These are phyloP conservation scores for Drosophila sulfurigaster DNA, from an alignment of 1,140 invertebrate genomes.

Conservation along the genomic window DNA sequence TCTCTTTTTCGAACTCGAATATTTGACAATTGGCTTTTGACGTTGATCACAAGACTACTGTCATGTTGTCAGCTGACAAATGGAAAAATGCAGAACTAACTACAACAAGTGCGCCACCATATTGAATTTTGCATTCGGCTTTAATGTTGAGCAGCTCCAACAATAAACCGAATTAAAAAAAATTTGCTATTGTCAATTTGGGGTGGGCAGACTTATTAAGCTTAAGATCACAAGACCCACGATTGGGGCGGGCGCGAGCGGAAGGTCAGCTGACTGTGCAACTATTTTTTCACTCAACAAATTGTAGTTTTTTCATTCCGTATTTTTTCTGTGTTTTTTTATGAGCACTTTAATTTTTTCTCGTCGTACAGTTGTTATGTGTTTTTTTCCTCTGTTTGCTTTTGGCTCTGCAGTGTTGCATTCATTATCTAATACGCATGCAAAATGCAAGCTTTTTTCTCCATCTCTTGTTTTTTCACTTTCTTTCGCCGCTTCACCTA, in stretches of 20 bases:
- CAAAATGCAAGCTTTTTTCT: slow-evolving; percentile 40
- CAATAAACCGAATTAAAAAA: neutral
- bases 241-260: slow-evolving; percentile 28
- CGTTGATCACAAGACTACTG: slow-evolving; percentile 78
- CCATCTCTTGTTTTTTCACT: slow-evolving; percentile 55
- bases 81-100: slow-evolving; percentile 47
- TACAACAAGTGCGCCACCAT: slow-evolving; percentile 52
- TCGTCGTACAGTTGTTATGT: slow-evolving; percentile 6
- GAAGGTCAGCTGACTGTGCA: slow-evolving; percentile 73
- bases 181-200: neutral
- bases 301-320: neutral
- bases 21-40: slow-evolving; percentile 77
- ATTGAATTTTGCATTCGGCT: slow-evolving; percentile 50
- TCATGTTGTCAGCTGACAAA: slow-evolving; percentile 79
- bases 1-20: slow-evolving; percentile 69
- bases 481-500: slow-evolving; percentile 27
- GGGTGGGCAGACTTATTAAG: neutral
- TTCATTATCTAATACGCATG: slow-evolving; percentile 68
- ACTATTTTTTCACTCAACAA: slow-evolving; percentile 48
- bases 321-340: slow-evolving; percentile 19
- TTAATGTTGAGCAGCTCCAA: neutral
- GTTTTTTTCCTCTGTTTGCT: slow-evolving; percentile 13
- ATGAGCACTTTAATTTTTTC: slow-evolving; percentile 48
- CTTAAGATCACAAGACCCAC: slow-evolving; percentile 66
- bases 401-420: slow-evolving; percentile 33